These are phyloP conservation scores for Morpho deidamia DNA, from an alignment of 2,888 invertebrate species.

Conservation along the genomic window DNA sequence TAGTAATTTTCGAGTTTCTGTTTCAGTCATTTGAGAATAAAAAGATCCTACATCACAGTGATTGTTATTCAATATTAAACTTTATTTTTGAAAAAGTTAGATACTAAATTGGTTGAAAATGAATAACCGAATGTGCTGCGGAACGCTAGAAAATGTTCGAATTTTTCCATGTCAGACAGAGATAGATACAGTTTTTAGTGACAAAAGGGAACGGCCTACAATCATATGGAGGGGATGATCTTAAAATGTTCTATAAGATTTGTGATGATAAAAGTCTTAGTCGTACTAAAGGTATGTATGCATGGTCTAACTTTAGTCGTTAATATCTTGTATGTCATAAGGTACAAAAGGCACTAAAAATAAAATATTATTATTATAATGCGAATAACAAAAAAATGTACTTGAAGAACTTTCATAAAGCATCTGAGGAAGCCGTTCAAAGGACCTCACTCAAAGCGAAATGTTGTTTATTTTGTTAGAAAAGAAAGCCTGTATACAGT, in stretches of 20 bases:
- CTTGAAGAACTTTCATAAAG: constrained; percentile 61
- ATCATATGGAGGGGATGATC: constrained; percentile 65
- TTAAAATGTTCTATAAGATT: constrained; percentile 56
- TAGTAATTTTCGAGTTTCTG: constrained; percentile 5
- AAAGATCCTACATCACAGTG: constrained; percentile 12
- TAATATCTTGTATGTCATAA: too few species aligned
- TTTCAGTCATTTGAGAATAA: constrained; percentile 10
- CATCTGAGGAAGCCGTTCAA: constrained; percentile 67
- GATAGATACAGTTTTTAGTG: constrained; percentile 65
- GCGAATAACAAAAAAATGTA: constrained; percentile 20
- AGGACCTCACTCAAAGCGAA: constrained; percentile 71
- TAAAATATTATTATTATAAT: constrained; percentile 11
- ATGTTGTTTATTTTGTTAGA: constrained; percentile 76
- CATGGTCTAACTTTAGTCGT: too few species aligned
- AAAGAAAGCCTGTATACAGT: constrained; percentile 72
- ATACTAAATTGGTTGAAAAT: constrained; percentile 29
- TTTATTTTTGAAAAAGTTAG: constrained; percentile 22
- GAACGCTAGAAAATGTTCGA: constrained; percentile 51
- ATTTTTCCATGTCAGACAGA: constrained; percentile 67
- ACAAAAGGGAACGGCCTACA: constrained; percentile 73
- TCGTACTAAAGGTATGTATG: constrained; percentile 4
- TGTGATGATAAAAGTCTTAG: constrained; percentile 24
- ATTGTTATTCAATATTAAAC: constrained; percentile 25
- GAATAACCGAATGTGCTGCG: constrained; percentile 46
- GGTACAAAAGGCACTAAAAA: too few species aligned